Conservation (phyloP, 1,140 invertebrate species). For the Acromyrmex echinatior region DNA sequence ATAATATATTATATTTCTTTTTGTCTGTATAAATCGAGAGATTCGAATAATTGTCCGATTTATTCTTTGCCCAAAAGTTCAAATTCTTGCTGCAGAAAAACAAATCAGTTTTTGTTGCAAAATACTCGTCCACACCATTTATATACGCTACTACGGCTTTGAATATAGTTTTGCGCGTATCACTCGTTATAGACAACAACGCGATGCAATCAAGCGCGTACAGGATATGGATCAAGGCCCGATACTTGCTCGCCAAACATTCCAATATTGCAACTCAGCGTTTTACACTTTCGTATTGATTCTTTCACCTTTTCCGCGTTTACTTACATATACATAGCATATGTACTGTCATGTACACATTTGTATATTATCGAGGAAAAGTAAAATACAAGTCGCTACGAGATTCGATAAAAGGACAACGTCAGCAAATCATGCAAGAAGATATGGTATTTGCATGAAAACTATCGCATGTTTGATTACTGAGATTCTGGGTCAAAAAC, state of each 20-base stretch:
- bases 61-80: not conserved
- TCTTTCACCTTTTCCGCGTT: conserved; percentile 69
- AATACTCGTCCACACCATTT: not conserved
- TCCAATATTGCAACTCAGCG: conserved; percentile 80
- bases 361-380: conserved; percentile 26
- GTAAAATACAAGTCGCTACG: not conserved
- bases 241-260: conserved; percentile 79
- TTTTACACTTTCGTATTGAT: conserved; percentile 63
- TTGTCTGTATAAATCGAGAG: not conserved
- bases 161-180: conserved; percentile 50
- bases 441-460: conserved; percentile 67
- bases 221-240: conserved; percentile 82
- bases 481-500: conserved; percentile 66
- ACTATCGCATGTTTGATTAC: conserved; percentile 73
- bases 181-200: not conserved
- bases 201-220: conserved; percentile 52
- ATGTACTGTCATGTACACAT: not conserved
- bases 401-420: conserved; percentile 63
- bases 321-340: not conserved
- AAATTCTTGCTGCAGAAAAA: not conserved
- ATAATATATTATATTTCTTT: not conserved
- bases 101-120: not conserved
- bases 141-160: not conserved
- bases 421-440: not conserved
- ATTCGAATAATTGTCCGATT: not conserved